Conservation (phyloP, 2,113 vertebrate genomes). For the Psophia crepitans region DNA sequence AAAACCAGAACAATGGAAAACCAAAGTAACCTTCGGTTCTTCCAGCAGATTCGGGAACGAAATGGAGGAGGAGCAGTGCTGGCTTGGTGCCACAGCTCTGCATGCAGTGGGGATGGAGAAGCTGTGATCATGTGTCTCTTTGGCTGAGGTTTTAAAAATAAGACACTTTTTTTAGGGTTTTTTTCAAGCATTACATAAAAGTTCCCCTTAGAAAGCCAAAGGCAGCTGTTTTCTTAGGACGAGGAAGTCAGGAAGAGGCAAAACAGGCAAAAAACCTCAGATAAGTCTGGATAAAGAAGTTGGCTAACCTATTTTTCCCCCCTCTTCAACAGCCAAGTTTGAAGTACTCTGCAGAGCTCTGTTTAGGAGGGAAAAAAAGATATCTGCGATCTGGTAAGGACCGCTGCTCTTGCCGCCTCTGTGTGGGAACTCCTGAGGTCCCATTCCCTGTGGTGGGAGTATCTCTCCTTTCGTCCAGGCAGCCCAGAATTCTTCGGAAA, state of each 20-base stretch:
- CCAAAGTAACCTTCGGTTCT: neutral
- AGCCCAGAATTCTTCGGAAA: neutral
- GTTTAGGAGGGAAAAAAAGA: neutral
- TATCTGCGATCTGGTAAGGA: neutral
- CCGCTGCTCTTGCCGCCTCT: rapidly evolving
- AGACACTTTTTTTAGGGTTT: neutral
- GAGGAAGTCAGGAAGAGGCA: slow-evolving; percentile 30
- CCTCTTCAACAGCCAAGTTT: neutral
- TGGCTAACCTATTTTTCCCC: slow-evolving; percentile 45
- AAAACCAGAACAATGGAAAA: slow-evolving; percentile 16
- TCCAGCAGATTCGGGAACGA: neutral
- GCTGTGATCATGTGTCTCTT: neutral
- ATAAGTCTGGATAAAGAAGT: slow-evolving; percentile 14
- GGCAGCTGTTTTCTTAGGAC: slow-evolving; percentile 34
- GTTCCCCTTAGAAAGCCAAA: slow-evolving; percentile 21
- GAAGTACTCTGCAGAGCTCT: neutral
- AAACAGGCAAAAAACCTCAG: slow-evolving; percentile 35
- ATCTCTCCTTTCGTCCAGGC: neutral
- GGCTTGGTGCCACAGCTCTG: neutral
- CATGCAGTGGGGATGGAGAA: neutral
- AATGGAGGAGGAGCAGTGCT: neutral
- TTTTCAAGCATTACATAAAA: neutral
- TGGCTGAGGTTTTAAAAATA: slow-evolving; percentile 12
- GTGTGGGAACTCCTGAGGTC: neutral
- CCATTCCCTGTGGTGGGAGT: neutral